phyloP scores from a whole-genome alignment of 1,140 invertebrate genomes.

The Centruroides sculpturatus region DNA sequence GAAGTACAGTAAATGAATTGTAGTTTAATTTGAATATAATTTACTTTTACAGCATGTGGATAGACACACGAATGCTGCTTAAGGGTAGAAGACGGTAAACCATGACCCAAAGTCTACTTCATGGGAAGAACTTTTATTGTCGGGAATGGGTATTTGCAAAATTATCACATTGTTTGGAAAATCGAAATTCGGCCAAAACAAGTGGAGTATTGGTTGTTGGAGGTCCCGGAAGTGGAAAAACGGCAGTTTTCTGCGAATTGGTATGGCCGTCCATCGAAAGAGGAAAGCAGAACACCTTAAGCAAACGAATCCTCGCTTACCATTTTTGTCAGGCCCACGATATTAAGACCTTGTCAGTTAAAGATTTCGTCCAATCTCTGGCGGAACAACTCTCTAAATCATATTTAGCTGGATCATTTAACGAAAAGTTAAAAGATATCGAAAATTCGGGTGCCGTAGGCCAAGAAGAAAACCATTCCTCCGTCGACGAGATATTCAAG shows the following conservation, averaged over 20 bases:
- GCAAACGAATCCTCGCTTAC: slow-evolving; percentile 57
- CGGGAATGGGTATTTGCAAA: slow-evolving; percentile 92
- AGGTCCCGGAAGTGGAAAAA: slow-evolving; percentile 70
- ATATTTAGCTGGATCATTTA: slow-evolving; percentile 44
- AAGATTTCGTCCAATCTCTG: slow-evolving; percentile 64
- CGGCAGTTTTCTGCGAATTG: slow-evolving; percentile 61
- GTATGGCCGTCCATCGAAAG: slow-evolving; percentile 54
- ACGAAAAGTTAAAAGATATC: slow-evolving; percentile 57
- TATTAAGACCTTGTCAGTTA: slow-evolving; percentile 48
- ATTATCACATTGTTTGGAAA: slow-evolving; percentile 73
- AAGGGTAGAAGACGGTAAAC: background rate
- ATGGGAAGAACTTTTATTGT: slow-evolving; percentile 52
- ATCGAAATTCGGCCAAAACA: slow-evolving; percentile 43
- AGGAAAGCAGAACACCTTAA: slow-evolving; percentile 56
- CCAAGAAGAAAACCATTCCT: slow-evolving; percentile 24
- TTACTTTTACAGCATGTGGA: too few species aligned
- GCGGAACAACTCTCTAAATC: slow-evolving; percentile 58
- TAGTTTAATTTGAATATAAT: too few species aligned
- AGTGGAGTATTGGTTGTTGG: slow-evolving; percentile 64
- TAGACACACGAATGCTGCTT: too few species aligned
- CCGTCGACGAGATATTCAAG: slow-evolving; percentile 81
- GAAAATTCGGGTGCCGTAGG: slow-evolving; percentile 32
- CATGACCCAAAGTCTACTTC: slow-evolving; percentile 23
- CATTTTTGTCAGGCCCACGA: slow-evolving; percentile 62
- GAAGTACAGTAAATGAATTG: too few species aligned